Evolutionary conservation across 2,888 invertebrate genomes (phyloP).

Genomic region (Lepeophtheirus nordmannii): DNA sequence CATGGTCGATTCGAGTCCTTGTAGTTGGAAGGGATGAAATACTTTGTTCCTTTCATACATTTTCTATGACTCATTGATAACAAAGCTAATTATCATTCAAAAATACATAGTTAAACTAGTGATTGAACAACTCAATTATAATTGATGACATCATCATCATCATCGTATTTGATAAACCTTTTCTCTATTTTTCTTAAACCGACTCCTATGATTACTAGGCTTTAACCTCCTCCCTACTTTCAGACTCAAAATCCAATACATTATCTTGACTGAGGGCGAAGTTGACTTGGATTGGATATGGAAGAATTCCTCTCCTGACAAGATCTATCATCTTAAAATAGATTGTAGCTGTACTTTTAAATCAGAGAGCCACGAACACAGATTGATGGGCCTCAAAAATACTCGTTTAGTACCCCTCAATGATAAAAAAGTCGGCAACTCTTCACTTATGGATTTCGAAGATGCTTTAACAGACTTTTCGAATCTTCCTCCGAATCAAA

Average conservation of each 20-base stretch:
- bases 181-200: no score
- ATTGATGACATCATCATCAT: no score
- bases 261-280: not conserved
- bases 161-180: no score
- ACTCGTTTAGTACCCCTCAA: not conserved
- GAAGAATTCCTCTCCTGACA: not conserved
- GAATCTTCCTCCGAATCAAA: not conserved
- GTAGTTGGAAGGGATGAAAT: no score
- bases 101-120: no score
- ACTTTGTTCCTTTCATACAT: no score
- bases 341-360: not conserved
- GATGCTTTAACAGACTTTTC: not conserved
- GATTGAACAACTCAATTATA: no score
- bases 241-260: slow-evolving; percentile 2
- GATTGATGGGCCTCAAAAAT: not conserved
- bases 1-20: no score
- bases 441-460: not conserved
- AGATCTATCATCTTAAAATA: not conserved
- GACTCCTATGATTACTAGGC: no score
- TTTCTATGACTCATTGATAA: no score
- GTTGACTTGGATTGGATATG: not conserved
- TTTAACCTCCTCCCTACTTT: not conserved
- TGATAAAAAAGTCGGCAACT: not conserved
- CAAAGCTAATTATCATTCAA: no score
- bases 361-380: not conserved